phyloP scores from a whole-genome alignment of 64 coral and sea anemone genomes.

The Stylophora pistillata region DNA sequence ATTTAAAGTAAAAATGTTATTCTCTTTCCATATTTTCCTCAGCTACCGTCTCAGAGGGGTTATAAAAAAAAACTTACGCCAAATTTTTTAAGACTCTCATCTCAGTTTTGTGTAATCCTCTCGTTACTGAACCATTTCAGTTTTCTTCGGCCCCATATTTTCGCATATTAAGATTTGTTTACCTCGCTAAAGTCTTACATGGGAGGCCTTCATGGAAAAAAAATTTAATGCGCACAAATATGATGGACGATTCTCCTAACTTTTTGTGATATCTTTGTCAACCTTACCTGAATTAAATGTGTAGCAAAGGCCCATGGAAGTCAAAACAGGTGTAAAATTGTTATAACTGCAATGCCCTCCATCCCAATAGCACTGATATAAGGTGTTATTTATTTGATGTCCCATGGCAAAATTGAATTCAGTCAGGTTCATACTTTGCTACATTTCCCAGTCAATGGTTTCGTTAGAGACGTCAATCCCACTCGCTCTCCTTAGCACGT shows the following conservation, averaged over 20 bases:
- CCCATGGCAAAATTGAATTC: not conserved
- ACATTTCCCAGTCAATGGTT: conserved; percentile 13
- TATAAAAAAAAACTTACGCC: too few species aligned
- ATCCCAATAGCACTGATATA: conserved; percentile 27
- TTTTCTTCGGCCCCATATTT: too few species aligned
- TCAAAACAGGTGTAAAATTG: conserved; percentile 24
- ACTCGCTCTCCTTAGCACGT: not conserved
- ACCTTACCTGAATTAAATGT: conserved; percentile 62
- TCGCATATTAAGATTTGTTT: too few species aligned
- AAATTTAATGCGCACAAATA: too few species aligned
- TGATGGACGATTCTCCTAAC: not conserved
- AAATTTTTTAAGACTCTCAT: too few species aligned
- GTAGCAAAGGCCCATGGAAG: conserved; percentile 57
- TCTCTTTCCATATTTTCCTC: too few species aligned
- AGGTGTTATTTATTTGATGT: conserved; percentile 37
- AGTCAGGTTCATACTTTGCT: not conserved
- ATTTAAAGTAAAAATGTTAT: too few species aligned
- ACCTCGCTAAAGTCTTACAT: too few species aligned
- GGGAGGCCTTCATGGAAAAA: too few species aligned
- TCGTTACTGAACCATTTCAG: too few species aligned
- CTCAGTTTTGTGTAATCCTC: too few species aligned
- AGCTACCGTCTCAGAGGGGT: too few species aligned
- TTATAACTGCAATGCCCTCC: conserved; percentile 10
- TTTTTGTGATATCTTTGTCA: not conserved
- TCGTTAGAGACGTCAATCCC: not conserved